A percentile compares a stretch with the other conserved stretches of the same genome.
Evolutionary conservation across 2,113 vertebrate genomes (phyloP).

Genomic region (Gambusia affinis): DNA sequence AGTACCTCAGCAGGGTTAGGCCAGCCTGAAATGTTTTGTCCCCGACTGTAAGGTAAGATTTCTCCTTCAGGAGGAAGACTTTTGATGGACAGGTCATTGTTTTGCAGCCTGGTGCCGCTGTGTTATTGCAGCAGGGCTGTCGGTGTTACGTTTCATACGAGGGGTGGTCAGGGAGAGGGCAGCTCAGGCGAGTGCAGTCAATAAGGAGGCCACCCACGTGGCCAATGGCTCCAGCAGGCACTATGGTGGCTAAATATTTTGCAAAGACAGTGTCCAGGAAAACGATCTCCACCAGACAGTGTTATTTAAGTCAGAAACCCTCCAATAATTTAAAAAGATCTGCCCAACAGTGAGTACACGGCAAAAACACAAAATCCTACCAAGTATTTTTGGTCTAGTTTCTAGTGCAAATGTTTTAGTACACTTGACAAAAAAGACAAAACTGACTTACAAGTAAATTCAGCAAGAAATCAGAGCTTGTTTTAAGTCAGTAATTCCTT

Average conservation of each 20-base stretch:
- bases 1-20: background rate
- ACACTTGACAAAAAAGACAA: no score
- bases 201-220: slow-evolving; percentile 69
- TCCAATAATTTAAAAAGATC: background rate
- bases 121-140: slow-evolving; percentile 72
- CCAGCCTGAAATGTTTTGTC: background rate
- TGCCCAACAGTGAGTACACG: background rate
- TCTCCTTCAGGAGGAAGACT: slow-evolving; percentile 13
- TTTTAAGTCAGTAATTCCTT: no score
- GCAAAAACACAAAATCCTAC: background rate
- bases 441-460: no score
- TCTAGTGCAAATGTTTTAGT: no score
- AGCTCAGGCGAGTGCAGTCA: slow-evolving; percentile 66
- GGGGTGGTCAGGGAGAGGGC: slow-evolving; percentile 55
- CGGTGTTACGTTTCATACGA: slow-evolving; percentile 66
- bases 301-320: slow-evolving; percentile 34
- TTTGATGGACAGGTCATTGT: slow-evolving; percentile 72
- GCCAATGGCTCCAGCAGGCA: slow-evolving; percentile 33
- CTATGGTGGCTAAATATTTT: slow-evolving; percentile 71
- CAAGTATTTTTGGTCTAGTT: no score
- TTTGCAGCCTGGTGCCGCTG: slow-evolving; percentile 49
- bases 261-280: slow-evolving; percentile 47
- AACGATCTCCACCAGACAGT: slow-evolving; percentile 32
- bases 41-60: slow-evolving; percentile 4
- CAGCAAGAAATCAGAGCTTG: no score